A percentile compares a stretch with the other conserved stretches of the same genome.
These are phyloP conservation scores for Falcaria lacertinaria DNA, from an alignment of 2,888 invertebrate species.

Conservation along the genomic window DNA sequence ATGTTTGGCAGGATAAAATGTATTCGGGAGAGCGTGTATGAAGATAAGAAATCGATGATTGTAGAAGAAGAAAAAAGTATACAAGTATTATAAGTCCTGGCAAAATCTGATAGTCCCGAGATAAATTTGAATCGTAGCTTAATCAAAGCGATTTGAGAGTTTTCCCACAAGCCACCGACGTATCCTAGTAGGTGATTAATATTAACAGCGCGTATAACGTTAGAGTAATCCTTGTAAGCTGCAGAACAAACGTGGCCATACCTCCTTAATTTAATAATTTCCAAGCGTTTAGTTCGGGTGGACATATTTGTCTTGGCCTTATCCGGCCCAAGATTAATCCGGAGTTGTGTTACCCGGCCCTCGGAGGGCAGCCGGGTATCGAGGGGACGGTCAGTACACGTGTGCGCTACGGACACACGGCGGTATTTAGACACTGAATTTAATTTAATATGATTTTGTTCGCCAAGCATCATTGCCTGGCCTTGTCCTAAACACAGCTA, in stretches of 20 bases:
- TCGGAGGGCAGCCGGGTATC: constrained; percentile 15
- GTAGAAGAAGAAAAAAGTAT: too few relatives aligned
- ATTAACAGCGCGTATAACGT: not conserved
- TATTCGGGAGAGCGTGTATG: too few relatives aligned
- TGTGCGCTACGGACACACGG: constrained; percentile 26
- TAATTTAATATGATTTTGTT: too few relatives aligned
- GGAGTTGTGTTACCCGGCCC: constrained; percentile 55
- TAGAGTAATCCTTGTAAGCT: constrained; percentile 9
- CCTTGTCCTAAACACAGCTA: too few relatives aligned
- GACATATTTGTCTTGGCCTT: constrained; percentile 72
- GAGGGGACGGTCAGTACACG: constrained; percentile 27
- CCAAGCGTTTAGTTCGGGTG: constrained; percentile 61
- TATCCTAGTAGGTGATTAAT: not conserved
- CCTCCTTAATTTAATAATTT: constrained; percentile 72
- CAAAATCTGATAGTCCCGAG: too few relatives aligned
- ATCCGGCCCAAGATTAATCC: constrained; percentile 71
- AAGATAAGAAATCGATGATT: too few relatives aligned
- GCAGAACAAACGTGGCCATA: constrained; percentile 43
- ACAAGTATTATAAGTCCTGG: too few relatives aligned
- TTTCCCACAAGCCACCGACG: too few relatives aligned
- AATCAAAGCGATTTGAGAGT: too few relatives aligned
- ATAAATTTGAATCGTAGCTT: too few relatives aligned
- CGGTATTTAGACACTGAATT: constrained; percentile 12
- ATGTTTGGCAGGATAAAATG: too few relatives aligned
- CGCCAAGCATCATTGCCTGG: too few relatives aligned